Conservation (phyloP, 2,113 vertebrate species). For the Cavia porcellus region DNA sequence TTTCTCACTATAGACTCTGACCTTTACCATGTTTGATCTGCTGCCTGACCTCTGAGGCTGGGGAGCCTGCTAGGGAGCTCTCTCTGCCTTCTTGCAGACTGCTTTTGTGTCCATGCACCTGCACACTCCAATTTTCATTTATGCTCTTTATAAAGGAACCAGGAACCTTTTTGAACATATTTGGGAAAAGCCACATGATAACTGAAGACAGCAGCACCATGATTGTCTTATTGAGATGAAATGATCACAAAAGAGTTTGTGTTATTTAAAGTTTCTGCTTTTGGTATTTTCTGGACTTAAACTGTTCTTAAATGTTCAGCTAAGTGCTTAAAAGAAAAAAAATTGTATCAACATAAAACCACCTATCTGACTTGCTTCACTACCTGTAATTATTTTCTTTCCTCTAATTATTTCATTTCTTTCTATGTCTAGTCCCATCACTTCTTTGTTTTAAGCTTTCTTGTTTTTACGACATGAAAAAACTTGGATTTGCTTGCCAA, state of each 20-base stretch:
- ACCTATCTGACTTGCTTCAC: background rate
- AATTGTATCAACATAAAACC: too few relatives aligned
- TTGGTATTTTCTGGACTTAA: too few relatives aligned
- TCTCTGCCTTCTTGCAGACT: background rate
- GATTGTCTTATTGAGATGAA: conserved; percentile 1
- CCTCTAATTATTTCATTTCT: background rate
- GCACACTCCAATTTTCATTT: background rate
- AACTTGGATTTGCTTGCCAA: background rate
- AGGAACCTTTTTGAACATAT: background rate
- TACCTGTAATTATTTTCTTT: background rate
- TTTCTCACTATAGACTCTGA: background rate
- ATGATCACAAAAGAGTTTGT: background rate
- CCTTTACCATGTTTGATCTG: background rate
- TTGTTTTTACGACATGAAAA: background rate
- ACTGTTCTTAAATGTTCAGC: too few relatives aligned
- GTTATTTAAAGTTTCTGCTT: too few relatives aligned
- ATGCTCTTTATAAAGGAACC: background rate
- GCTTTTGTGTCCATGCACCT: background rate
- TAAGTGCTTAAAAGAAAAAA: too few relatives aligned
- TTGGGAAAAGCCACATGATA: background rate
- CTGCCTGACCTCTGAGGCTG: background rate
- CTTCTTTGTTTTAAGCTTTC: background rate
- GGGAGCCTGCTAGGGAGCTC: background rate
- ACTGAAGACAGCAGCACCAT: background rate
- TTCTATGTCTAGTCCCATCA: background rate